Base-by-base conservation (phyloP, 2,113 vertebrate species). In the Perognathus longimembris region DNA sequence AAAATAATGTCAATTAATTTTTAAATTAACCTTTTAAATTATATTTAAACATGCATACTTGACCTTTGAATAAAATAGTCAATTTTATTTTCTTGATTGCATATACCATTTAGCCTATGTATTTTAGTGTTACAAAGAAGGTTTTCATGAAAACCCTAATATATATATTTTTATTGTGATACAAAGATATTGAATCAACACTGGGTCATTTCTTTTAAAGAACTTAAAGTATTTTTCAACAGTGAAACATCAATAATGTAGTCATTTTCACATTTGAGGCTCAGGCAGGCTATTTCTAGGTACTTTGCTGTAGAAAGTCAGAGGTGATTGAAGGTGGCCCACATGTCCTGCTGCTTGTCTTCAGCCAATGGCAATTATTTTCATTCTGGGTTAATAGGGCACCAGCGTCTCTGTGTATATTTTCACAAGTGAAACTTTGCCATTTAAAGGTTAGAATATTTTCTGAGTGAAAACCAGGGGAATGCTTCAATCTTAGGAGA, bases 371-470 rank as follows among this genome's bases (percentile, higher is more conserved):
- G 77, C 83, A 95, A 50, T 97, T 95, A 87, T 95, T 95, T 95
- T 61, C 76, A 28, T 40, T 87, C 32, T 50, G 79, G 84, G 92
- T 95, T 91, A 90, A 91, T 34, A 92, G 84, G 93, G 92, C 92
- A 92, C 24, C 79, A 45, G 4, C 54, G 57, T 90, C n/a, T 75
- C 73, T 66, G 64, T 61, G 67, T 86, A 64, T 89, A 86, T 89
- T 96, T 86, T 92, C 94, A 95, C 92, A 96, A 88, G 71, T 94
- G 85, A 84, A 93, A 79, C 69, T 82, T 95, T 96, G 92, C 93
- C 97, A 95, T 95, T 95, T 97, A 96, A 95, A 97, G 92, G 90
- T 96, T 94, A 96, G 69, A 93, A 18, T 94, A 63, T 90, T 14
- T 81, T 92, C 61, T 69, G 9, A 88, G 83, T 70, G 40, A 17